Percentiles rank a stretch among this genome's conserved stretches.
These are phyloP conservation scores for Hecatera dysodea DNA, from an alignment of 2,888 invertebrate genomes.

Conservation along the genomic window DNA sequence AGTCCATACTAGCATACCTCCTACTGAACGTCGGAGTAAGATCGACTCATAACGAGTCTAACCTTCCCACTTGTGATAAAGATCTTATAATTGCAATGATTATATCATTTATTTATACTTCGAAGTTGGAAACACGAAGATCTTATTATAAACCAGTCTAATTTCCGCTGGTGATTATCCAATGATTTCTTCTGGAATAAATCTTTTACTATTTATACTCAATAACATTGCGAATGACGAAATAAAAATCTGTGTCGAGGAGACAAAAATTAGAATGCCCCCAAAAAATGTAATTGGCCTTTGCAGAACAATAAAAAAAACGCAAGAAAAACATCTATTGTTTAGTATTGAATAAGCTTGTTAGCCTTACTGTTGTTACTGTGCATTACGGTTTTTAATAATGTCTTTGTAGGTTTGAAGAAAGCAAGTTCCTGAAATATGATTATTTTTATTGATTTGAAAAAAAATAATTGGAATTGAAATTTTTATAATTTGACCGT, in stretches of 20 bases:
- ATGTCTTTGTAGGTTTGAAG: neutral
- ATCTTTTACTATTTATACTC: neutral
- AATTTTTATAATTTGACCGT: no score
- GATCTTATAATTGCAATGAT: neutral
- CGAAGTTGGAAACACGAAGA: neutral
- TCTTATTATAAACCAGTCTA: neutral
- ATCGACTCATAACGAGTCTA: neutral
- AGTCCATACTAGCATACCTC: neutral
- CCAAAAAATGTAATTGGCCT: constrained; percentile 18
- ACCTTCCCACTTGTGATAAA: neutral
- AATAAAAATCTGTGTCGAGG: constrained; percentile 47
- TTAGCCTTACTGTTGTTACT: constrained; percentile 36
- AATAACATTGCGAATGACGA: constrained; percentile 6
- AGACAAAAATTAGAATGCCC: constrained; percentile 48
- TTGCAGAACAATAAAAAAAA: constrained; percentile 44
- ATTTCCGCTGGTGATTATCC: constrained; percentile 20
- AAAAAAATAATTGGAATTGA: no score
- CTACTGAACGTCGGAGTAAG: neutral
- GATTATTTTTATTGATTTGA: no score
- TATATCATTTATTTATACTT: neutral
- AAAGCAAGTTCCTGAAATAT: neutral
- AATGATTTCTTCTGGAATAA: neutral
- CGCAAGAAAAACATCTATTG: constrained; percentile 41
- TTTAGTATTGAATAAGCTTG: constrained; percentile 49
- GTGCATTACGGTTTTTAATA: constrained; percentile 8